A percentile compares a stretch with the other conserved stretches of the same genome.
phyloP scores from a whole-genome alignment of 2,888 invertebrate species.

The Pegoplata infirma region DNA sequence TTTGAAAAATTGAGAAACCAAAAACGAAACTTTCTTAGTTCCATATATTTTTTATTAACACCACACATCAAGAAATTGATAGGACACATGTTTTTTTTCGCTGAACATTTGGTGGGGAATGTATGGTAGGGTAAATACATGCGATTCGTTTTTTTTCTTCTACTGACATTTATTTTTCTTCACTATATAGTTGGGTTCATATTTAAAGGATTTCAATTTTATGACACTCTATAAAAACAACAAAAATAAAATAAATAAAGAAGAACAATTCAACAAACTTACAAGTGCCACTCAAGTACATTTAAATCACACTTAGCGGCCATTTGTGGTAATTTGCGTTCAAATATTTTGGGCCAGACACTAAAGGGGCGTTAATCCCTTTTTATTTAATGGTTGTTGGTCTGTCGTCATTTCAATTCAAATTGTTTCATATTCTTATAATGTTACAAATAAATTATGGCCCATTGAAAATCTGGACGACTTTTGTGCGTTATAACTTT shows the following conservation, averaged over 20 bases:
- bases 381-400: slow-evolving; percentile 40
- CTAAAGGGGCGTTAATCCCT: slow-evolving; percentile 49
- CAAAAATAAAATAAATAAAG: no score
- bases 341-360: slow-evolving; percentile 63
- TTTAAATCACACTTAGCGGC: slow-evolving; percentile 75
- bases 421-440: slow-evolving; percentile 17
- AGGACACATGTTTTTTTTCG: no score
- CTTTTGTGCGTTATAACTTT: no score
- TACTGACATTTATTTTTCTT: background rate
- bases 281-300: slow-evolving; percentile 73
- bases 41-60: no score
- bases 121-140: no score
- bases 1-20: no score
- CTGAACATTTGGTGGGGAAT: no score
- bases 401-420: slow-evolving; percentile 28
- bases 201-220: slow-evolving; percentile 64
- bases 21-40: no score
- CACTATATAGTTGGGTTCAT: background rate
- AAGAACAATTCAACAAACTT: slow-evolving; percentile 73
- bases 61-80: no score
- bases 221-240: slow-evolving; percentile 71
- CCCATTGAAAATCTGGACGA: no score
- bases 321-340: slow-evolving; percentile 74
- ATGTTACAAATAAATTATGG: background rate
- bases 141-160: background rate